Evolutionary conservation across 2,888 invertebrate genomes (phyloP).

Genomic region (Ptilodon capucinus): DNA sequence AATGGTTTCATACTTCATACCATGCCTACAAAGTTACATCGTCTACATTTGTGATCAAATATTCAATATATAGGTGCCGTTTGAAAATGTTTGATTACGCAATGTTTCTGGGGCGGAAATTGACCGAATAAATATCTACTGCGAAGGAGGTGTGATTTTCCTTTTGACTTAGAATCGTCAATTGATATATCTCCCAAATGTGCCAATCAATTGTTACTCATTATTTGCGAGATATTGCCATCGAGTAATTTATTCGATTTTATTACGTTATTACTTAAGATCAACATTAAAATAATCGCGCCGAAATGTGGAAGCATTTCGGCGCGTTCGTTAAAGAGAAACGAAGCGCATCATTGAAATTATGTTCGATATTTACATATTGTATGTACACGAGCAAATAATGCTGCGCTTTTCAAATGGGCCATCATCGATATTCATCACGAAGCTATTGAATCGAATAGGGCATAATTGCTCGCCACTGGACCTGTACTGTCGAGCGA

Average conservation of each 20-base stretch:
- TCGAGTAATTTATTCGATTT: too few species aligned
- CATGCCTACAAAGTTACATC: too few species aligned
- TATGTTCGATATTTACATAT: neutral
- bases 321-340: too few species aligned
- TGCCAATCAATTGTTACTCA: too few species aligned
- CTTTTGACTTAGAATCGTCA: conserved; percentile 9
- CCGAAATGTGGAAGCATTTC: too few species aligned
- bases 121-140: conserved; percentile 33
- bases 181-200: too few species aligned
- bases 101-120: conserved; percentile 30
- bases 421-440: conserved; percentile 57
- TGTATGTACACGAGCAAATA: conserved; percentile 22
- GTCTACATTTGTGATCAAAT: conserved; percentile 20
- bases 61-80: conserved; percentile 27
- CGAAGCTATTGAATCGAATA: conserved; percentile 53
- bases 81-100: conserved; percentile 36
- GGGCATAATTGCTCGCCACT: conserved; percentile 46
- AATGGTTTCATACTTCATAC: too few species aligned
- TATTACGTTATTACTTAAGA: too few species aligned
- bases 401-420: conserved; percentile 41
- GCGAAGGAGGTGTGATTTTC: conserved; percentile 31
- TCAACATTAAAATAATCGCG: too few species aligned
- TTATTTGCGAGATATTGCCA: too few species aligned
- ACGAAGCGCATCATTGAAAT: neutral
- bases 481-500: conserved; percentile 9